Evolutionary conservation across 2,797 vertebrate genomes (phyloP).

Genomic region (Discoglossus pictus): DNA sequence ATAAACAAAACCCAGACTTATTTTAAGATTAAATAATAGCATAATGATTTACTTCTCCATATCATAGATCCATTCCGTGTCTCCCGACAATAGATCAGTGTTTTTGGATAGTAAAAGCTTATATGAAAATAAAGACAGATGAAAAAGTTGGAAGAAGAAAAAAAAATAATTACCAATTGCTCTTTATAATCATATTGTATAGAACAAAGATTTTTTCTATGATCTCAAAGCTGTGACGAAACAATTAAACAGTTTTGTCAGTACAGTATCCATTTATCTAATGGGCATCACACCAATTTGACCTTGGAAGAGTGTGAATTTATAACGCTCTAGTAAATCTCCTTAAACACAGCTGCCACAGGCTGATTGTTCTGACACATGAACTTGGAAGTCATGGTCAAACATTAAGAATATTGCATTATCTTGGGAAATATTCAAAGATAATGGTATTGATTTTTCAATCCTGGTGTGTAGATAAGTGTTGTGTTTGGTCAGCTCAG

Average conservation of each 20-base stretch:
- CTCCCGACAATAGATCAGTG: too few relatives aligned
- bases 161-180: too few relatives aligned
- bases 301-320: conserved; percentile 13
- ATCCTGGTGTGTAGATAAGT: conserved; percentile 1
- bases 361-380: background rate
- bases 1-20: too few relatives aligned
- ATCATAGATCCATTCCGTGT: too few relatives aligned
- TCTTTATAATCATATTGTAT: too few relatives aligned
- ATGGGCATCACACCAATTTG: conserved; percentile 2
- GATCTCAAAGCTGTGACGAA: too few relatives aligned
- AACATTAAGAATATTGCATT: background rate
- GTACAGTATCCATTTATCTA: conserved; percentile 2
- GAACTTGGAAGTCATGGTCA: background rate
- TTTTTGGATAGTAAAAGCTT: too few relatives aligned
- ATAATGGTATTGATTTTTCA: conserved; percentile 26
- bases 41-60: too few relatives aligned
- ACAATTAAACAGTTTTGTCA: background rate
- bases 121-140: too few relatives aligned
- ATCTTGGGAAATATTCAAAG: conserved; percentile 1
- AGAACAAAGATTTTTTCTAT: too few relatives aligned
- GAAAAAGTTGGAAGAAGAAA: too few relatives aligned
- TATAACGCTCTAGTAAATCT: conserved; percentile 13
- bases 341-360: conserved; percentile 1
- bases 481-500: conserved; percentile 2
- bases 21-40: too few relatives aligned